These are phyloP conservation scores for Drosophila kanekoi DNA, from an alignment of 2,888 invertebrate species.

Conservation along the genomic window DNA sequence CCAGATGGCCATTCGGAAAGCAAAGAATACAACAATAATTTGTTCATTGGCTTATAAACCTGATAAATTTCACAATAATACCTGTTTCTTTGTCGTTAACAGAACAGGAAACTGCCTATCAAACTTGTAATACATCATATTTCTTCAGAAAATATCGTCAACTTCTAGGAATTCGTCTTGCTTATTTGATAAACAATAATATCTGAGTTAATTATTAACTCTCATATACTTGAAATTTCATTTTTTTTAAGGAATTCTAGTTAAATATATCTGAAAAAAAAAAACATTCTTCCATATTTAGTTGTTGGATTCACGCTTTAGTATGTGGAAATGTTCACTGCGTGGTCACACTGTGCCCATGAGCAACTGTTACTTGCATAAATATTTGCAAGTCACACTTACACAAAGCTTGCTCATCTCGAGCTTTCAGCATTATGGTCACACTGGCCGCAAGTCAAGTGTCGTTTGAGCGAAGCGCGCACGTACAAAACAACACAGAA, in stretches of 20 bases:
- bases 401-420: slow-evolving; percentile 18
- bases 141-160: background rate
- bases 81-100: background rate
- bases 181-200: too few species aligned
- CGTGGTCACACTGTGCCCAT: background rate
- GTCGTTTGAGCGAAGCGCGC: slow-evolving; percentile 45
- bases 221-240: too few species aligned
- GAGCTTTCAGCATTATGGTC: slow-evolving; percentile 32
- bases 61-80: background rate
- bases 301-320: too few species aligned
- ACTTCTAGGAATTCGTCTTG: too few species aligned
- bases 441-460: slow-evolving; percentile 43
- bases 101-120: slow-evolving; percentile 1
- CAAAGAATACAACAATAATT: slow-evolving; percentile 7
- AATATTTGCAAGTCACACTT: background rate
- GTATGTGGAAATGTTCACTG: too few species aligned
- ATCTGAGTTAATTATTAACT: too few species aligned
- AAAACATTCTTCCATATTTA: too few species aligned
- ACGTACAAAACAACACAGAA: slow-evolving; percentile 23
- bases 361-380: background rate
- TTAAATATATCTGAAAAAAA: too few species aligned
- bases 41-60: background rate
- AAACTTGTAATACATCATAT: background rate
- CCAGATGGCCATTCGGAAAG: slow-evolving; percentile 5
- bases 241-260: too few species aligned